Base-by-base conservation (phyloP, 1,140 invertebrate genomes). In the Saxidomus purpurata region DNA sequence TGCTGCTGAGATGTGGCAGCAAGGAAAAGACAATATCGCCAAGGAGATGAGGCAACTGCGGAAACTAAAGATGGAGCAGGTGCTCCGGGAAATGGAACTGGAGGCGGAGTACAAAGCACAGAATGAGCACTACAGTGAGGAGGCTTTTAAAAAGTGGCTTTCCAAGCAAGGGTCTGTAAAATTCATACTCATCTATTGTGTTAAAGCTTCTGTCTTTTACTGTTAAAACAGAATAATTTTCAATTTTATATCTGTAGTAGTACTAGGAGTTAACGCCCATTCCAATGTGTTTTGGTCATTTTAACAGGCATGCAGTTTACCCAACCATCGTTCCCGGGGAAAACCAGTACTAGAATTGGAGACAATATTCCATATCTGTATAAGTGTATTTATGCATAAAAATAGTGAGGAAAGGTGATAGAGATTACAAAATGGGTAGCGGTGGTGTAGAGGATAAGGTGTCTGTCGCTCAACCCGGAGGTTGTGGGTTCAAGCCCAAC, bases 1-100 rank as follows among this genome's bases (percentile, higher is more conserved):
- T 31, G 95, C 95, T 74, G 93, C 94, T 61, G 94, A 95, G 82
- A 91, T 93, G 79, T 96, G 95, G 95, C 94, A 95, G 77, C 93
- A 95, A 79, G 93, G 94, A 31, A 96, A 96, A 76, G 93, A 95
- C 61, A 89, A 91, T 69, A 92, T 95, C 34, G 93, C 94, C 6
- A 93, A 92, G 69, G 95, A 96, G 77, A 93, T 95, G 91, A 71
- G 89, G 13, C 93, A 95, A 63, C 86, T 95, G 43, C 93, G 94
- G 88, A 93, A 94, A 77, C 49, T 94, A 11, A 94, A 94, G 84
- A 95, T 96, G 94, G 92, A 94, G 69, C 92, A 95, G 43, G 93
- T 94, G 0, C 84, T 95, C 9, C 90, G 91, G 49, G 92, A 94
- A 43, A 87, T 94, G 52, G 94, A 95, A 86, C 90, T 93, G 9